Evolutionary conservation across 2,797 vertebrate genomes (phyloP), one percentile per base, ranked within the genome.

Genomic region (Hydrolagus colliei): DNA sequence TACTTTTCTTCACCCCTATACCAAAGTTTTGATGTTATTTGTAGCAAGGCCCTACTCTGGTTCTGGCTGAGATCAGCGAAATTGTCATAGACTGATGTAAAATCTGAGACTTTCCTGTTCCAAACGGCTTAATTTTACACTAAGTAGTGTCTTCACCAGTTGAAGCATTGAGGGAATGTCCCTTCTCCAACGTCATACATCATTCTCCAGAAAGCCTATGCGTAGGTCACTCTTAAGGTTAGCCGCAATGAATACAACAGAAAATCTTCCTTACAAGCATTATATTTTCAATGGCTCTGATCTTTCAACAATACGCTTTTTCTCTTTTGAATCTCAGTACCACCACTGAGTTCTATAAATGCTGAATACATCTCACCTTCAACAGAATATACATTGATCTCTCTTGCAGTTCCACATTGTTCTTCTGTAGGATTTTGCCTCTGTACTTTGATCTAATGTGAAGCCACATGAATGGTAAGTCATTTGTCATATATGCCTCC

Each of bases 281-380:
- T 79, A 79, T 27, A 22, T 63, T 65, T n/a, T 27, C 22, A 79
- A 13, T 62, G 27, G 13, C 13, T 27, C 61, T 27, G 6, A 0
- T 79, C 13, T 67, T 80, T 14, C 35, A 14, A 16, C 0, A 9
- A 20, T 77, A 20, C 41, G 27, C 16, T 7, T 68, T 68, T 68
- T 80, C 14, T 75, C 12, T 16, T 35, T 52, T 52, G 41, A 52
- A 52, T 52, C 41, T 52, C 41, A 1, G 41, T 52, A 3, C 41
- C 2, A 52, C 41, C 41, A 52, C 41, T 52, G 41, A 52, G 41
- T 52, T 3, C 13, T 27, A 65, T 67, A 32, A 82, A 82, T 52
- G 18, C 13, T 67, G 22, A 71, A 41, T 84, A 20, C 1, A 22
- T 52, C 10, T 67, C 88, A 95, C 95, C 93, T 87, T 86, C 86